phyloP scores from a whole-genome alignment of 2,797 vertebrate species.

The Schizopygopsis pylzovi region DNA sequence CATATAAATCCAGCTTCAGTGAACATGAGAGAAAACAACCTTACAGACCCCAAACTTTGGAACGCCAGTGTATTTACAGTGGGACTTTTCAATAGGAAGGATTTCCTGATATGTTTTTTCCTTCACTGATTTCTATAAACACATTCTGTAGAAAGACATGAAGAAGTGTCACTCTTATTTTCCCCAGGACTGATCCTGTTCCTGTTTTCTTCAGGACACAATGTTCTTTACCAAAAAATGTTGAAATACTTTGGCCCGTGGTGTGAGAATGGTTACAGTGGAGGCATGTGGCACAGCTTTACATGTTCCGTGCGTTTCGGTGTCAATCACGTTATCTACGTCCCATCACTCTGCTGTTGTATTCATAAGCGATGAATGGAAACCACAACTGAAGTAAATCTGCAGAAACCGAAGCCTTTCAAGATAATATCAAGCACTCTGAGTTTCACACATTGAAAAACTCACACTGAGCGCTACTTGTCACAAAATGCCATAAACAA shows the following conservation, averaged over 20 bases:
- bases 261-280: constrained; percentile 50
- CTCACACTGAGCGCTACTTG: neutral
- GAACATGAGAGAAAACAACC: neutral
- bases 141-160: neutral
- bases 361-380: neutral
- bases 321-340: neutral
- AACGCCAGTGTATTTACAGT: neutral
- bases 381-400: neutral
- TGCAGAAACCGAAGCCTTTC: neutral
- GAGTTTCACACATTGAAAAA: neutral
- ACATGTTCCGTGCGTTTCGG: neutral
- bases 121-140: neutral
- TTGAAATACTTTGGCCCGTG: constrained; percentile 42
- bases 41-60: neutral
- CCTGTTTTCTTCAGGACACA: neutral
- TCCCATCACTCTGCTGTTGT: neutral
- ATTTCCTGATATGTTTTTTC: neutral
- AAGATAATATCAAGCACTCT: neutral
- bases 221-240: constrained; percentile 11
- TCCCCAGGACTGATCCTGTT: neutral
- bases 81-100: neutral
- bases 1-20: neutral
- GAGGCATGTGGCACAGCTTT: constrained; percentile 14
- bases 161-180: neutral
- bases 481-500: neutral